Base-by-base conservation (phyloP, 2,888 invertebrate genomes). In the Lepetodrilus schrolli region DNA sequence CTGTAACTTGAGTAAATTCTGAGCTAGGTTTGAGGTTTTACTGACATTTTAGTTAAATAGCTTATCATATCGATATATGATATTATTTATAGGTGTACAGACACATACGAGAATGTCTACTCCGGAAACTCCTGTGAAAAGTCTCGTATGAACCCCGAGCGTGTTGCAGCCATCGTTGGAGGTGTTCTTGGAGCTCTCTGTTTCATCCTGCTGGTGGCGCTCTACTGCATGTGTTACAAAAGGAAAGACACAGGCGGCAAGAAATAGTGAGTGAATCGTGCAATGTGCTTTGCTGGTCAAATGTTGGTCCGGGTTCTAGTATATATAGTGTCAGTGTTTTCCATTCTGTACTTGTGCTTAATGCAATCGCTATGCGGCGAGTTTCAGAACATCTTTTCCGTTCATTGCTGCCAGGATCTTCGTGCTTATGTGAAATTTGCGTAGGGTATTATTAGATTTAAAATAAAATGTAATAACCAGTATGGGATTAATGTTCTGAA, bases 161-260 rank as follows among this genome's bases (percentile, higher is more conserved):
- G 51, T 10, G 47, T 50, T 4, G 69, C 69, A 2, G 58, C 68
- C 69, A 58, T 73, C 3, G 51, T 73, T 20, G 73, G 73, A 1
- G 73, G 69, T 2, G 73, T 73, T n/a, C 58, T 73, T 2, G 73
- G 73, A 2, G 43, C 66, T 2, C n/a, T 73, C 8, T 73, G 73
- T 30, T 38, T 34, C 47, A 17, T 73, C 21, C 34, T 73, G 30
- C 51, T 73, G 17, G 8, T 73, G 48, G 30, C 69, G 17, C 30
- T 73, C 30, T 17, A 69, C 51, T 34, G 51, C 47, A 50, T 69
- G 43, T 69, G 47, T 36, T 69, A 51, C n/a, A 49, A 58, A n/a
- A 17, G 51, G 51, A 34, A 50, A 23, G 23, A 66, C 5, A 10
- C 30, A 8, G 38, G 68, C n/a, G 23, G 23, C 1, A 2, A 34